These are phyloP conservation scores for Proisotoma minuta DNA, from an alignment of 2,888 invertebrate species.

Conservation along the genomic window DNA sequence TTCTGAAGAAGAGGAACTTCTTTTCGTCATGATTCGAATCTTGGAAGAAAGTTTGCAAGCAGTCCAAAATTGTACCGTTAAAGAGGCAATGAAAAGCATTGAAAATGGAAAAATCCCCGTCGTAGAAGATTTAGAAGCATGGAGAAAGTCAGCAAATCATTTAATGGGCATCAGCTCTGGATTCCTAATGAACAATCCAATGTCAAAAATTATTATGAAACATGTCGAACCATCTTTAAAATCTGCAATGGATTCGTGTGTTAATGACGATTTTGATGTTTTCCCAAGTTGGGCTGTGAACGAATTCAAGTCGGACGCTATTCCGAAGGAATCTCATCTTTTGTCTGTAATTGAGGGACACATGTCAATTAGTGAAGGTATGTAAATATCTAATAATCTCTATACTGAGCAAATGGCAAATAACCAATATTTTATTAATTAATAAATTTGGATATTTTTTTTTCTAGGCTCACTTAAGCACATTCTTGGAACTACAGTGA, in stretches of 20 bases:
- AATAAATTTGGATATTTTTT: neutral
- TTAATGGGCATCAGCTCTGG: slow-evolving; percentile 40
- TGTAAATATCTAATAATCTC: slow-evolving; percentile 47
- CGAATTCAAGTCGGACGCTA: slow-evolving; percentile 58
- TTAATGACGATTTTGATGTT: slow-evolving; percentile 32
- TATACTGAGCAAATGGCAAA: slow-evolving; percentile 5
- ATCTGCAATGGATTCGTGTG: slow-evolving; percentile 34
- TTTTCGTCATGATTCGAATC: slow-evolving; percentile 30
- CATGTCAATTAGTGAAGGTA: slow-evolving; percentile 61
- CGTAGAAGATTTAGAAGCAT: slow-evolving; percentile 14
- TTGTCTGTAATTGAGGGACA: slow-evolving; percentile 68
- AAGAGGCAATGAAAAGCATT: slow-evolving; percentile 2
- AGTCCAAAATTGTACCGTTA: slow-evolving; percentile 25
- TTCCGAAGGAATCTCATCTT: slow-evolving; percentile 77
- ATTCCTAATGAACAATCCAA: slow-evolving; percentile 39
- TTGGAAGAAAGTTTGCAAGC: slow-evolving; percentile 33
- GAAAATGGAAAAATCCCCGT: neutral
- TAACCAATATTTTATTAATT: slow-evolving; percentile 51
- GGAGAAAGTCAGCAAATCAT: slow-evolving; percentile 31
- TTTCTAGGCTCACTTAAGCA: slow-evolving; percentile 55
- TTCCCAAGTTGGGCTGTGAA: slow-evolving; percentile 38
- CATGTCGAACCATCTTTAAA: slow-evolving; percentile 40
- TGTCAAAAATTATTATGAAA: slow-evolving; percentile 37
- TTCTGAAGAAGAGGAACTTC: slow-evolving; percentile 32
- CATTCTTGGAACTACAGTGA: slow-evolving; percentile 61